A percentile compares a stretch with the other conserved stretches of the same genome.
Conservation (phyloP, 2,888 invertebrate genomes). For the Podabrus alpinus region DNA sequence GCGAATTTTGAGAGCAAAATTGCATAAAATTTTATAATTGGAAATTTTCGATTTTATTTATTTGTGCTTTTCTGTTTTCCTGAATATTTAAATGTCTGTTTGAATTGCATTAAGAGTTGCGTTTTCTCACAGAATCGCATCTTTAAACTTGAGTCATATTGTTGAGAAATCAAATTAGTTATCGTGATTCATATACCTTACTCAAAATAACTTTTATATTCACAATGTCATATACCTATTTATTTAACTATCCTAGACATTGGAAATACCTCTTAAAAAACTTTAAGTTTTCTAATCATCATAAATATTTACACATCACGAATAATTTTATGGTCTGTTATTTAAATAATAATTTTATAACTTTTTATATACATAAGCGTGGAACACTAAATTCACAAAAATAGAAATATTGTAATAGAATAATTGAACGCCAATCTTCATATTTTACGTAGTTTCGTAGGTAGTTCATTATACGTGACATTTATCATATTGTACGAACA, state of each 20-base stretch:
- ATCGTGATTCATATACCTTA: not conserved
- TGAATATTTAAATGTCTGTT: not conserved
- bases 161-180: not conserved
- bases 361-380: not conserved
- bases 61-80: not conserved
- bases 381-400: not conserved
- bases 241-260: not conserved
- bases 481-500: not conserved
- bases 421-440: not conserved
- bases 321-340: not conserved
- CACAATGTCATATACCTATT: not conserved
- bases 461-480: not conserved
- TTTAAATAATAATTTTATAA: not conserved
- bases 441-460: not conserved
- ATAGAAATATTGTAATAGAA: not conserved
- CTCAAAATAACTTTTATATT: not conserved
- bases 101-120: not conserved
- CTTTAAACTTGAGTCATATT: not conserved
- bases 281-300: not conserved
- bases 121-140: not conserved
- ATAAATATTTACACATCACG: not conserved
- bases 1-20: not conserved
- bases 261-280: not conserved
- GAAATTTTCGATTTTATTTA: not conserved
- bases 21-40: not conserved